These are phyloP conservation scores for Hypselothyrea guttata DNA, from an alignment of 2,888 invertebrate genomes.

Conservation along the genomic window DNA sequence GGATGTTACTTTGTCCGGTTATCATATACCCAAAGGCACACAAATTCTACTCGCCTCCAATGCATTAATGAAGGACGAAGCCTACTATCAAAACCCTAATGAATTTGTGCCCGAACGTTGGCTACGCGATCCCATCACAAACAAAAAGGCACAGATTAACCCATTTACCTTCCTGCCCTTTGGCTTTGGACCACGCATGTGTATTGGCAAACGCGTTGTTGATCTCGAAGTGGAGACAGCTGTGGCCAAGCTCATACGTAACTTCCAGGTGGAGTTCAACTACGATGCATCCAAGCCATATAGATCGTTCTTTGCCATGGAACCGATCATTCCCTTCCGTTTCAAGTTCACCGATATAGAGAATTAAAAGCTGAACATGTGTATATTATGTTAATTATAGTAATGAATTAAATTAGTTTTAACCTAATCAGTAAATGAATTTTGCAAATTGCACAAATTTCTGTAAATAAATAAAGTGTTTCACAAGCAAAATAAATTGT, in stretches of 20 bases:
- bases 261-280: constrained; percentile 72
- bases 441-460: no score
- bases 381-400: background rate
- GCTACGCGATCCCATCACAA: constrained; percentile 79
- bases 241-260: constrained; percentile 79
- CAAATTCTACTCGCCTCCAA: constrained; percentile 88
- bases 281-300: constrained; percentile 65
- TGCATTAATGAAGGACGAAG: constrained; percentile 83
- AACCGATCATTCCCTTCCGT: constrained; percentile 76
- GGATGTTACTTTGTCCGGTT: constrained; percentile 86
- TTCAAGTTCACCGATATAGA: constrained; percentile 75
- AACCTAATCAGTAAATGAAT: no score
- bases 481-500: no score
- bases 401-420: no score
- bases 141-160: constrained; percentile 36
- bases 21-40: constrained; percentile 85
- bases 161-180: constrained; percentile 87
- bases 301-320: constrained; percentile 65
- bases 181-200: constrained; percentile 87
- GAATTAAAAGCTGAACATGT: constrained; percentile 12
- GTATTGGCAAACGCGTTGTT: constrained; percentile 88
- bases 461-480: no score
- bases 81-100: constrained; percentile 85
- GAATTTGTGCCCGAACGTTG: constrained; percentile 90
- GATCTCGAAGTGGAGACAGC: constrained; percentile 87